phyloP scores from a whole-genome alignment of 2,888 invertebrate species.

The Tetranychus truncatus region DNA sequence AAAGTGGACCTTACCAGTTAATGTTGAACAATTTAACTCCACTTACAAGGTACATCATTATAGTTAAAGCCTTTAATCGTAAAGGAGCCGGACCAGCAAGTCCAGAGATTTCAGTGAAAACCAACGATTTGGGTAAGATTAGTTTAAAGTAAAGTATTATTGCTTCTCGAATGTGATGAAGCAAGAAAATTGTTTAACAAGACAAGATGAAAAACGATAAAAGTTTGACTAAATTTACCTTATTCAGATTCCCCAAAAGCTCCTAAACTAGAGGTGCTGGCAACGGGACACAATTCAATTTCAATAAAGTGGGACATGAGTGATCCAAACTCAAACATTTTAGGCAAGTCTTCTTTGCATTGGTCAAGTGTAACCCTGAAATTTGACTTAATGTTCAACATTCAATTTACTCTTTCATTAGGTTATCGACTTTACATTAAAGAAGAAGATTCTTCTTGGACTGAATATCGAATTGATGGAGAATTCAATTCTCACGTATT shows the following conservation, averaged over 20 bases:
- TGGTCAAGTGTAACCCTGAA: too few species aligned
- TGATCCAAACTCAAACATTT: background rate
- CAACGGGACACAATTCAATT: background rate
- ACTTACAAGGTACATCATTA: slow-evolving; percentile 29
- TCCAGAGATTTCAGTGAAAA: slow-evolving; percentile 5
- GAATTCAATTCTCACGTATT: slow-evolving; percentile 30
- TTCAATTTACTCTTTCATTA: background rate
- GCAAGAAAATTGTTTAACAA: background rate
- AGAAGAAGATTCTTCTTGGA: slow-evolving; percentile 1
- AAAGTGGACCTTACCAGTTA: slow-evolving; percentile 8
- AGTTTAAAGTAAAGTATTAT: too few species aligned
- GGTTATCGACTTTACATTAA: slow-evolving; percentile 2
- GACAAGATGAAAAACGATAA: background rate
- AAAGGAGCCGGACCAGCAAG: slow-evolving; percentile 13
- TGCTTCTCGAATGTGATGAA: too few species aligned
- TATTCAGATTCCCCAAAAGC: background rate
- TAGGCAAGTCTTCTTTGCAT: background rate
- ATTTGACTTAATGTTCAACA: background rate
- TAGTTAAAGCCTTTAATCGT: slow-evolving; percentile 25
- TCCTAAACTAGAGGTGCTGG: background rate
- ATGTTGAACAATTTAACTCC: slow-evolving; percentile 20
- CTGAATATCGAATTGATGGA: background rate
- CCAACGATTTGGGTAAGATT: slow-evolving; percentile 5
- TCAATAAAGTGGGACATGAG: background rate
- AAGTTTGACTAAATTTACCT: background rate